Evolutionary conservation across 2,113 vertebrate genomes (phyloP).

Genomic region (Podarcis muralis): DNA sequence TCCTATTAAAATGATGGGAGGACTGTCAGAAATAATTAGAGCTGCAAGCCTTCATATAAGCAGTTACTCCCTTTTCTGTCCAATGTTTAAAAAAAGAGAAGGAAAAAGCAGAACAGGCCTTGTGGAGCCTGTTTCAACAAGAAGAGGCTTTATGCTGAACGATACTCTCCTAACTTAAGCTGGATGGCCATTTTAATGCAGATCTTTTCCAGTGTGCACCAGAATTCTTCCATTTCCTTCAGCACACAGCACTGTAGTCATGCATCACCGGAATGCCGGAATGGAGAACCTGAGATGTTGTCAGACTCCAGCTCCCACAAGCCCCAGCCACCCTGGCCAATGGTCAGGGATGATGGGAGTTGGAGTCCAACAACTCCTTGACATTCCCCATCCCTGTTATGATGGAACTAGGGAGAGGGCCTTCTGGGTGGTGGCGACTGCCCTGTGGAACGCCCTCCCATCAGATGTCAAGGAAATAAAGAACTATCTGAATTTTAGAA

Average conservation of each 20-base stretch:
- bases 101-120: not conserved
- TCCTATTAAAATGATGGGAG: conserved; percentile 39
- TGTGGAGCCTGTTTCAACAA: not conserved
- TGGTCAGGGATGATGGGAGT: too few relatives aligned
- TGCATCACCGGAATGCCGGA: too few relatives aligned
- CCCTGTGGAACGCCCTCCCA: too few relatives aligned
- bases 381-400: too few relatives aligned
- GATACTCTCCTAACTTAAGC: not conserved
- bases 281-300: too few relatives aligned
- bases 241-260: not conserved
- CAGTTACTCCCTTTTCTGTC: not conserved
- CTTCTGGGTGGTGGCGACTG: too few relatives aligned
- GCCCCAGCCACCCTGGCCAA: too few relatives aligned
- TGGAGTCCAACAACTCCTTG: too few relatives aligned
- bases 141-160: not conserved
- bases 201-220: not conserved
- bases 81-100: not conserved
- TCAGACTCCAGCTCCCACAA: too few relatives aligned
- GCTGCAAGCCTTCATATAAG: conserved; percentile 38
- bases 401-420: too few relatives aligned
- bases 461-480: too few relatives aligned
- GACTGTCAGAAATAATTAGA: conserved; percentile 32
- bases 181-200: not conserved
- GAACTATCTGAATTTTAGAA: too few relatives aligned
- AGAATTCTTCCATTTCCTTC: not conserved